These are phyloP conservation scores for Crypturellus undulatus DNA, from an alignment of 2,113 vertebrate genomes.

Conservation along the genomic window DNA sequence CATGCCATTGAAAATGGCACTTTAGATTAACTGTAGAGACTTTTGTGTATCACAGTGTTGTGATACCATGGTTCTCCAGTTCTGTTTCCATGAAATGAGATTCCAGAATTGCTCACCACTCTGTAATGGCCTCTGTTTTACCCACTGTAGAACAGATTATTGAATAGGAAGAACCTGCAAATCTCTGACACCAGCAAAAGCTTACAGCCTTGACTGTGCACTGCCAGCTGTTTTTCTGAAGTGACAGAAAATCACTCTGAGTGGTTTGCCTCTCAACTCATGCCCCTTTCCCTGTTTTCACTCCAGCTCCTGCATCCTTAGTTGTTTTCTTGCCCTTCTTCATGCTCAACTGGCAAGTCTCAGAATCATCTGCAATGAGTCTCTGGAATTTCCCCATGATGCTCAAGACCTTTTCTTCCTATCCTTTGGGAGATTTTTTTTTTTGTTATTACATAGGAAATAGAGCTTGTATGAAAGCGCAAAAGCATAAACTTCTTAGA, in stretches of 20 bases:
- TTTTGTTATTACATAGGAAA: background rate
- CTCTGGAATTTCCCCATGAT: background rate
- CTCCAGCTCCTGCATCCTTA: background rate
- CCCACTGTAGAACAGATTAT: background rate
- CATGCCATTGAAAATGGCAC: background rate
- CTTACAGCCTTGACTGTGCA: background rate
- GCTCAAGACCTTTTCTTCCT: background rate
- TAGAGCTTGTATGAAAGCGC: background rate
- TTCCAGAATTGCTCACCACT: background rate
- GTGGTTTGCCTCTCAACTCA: background rate
- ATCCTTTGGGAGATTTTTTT: background rate
- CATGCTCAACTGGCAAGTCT: background rate
- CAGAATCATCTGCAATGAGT: background rate
- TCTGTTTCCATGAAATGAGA: background rate
- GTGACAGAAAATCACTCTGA: background rate
- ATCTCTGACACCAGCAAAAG: background rate
- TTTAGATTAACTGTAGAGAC: background rate
- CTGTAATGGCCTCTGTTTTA: background rate
- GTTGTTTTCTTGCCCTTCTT: background rate
- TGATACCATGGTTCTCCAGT: background rate
- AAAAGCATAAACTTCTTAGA: background rate
- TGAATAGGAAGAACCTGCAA: background rate
- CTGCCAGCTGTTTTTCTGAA: background rate
- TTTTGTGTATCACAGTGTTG: background rate
- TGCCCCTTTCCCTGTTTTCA: background rate